A percentile compares a stretch with the other conserved stretches of the same genome.
These are phyloP conservation scores for Coranthus polyacanthus DNA, from an alignment of 2,797 vertebrate genomes.

Conservation along the genomic window DNA sequence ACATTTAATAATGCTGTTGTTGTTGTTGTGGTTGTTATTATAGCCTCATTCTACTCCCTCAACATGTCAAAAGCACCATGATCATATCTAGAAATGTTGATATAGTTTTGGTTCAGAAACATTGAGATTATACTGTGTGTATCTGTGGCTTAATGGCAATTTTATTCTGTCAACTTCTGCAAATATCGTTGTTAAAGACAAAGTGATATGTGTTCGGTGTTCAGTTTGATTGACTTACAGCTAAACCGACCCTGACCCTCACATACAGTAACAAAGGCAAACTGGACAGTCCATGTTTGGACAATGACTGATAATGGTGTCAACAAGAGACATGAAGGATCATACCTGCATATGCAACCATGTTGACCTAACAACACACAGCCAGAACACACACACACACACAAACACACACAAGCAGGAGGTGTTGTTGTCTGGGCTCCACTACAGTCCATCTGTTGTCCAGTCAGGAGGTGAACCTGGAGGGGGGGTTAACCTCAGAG, in stretches of 20 bases:
- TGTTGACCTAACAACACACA: conserved; percentile 82
- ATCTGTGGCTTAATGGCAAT: too few species aligned
- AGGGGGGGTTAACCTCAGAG: conserved; percentile 55
- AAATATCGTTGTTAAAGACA: not conserved
- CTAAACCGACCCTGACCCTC: conserved; percentile 37
- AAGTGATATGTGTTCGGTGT: not conserved
- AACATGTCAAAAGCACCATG: too few species aligned
- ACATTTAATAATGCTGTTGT: too few species aligned
- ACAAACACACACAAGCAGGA: conserved; percentile 47
- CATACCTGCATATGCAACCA: conserved; percentile 75
- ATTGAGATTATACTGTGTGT: too few species aligned
- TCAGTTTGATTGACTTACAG: conserved; percentile 36
- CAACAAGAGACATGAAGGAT: conserved; percentile 75
- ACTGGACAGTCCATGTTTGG: conserved; percentile 50
- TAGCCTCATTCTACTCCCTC: too few species aligned
- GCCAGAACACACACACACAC: conserved; percentile 29
- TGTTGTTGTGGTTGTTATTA: too few species aligned
- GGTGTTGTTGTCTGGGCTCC: conserved; percentile 69
- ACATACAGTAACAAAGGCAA: conserved; percentile 48
- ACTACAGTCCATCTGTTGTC: conserved; percentile 80
- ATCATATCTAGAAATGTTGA: too few species aligned
- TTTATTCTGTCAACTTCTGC: too few species aligned
- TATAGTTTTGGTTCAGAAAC: too few species aligned
- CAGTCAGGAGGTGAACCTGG: conserved; percentile 78
- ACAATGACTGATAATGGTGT: conserved; percentile 82